Base-by-base conservation (phyloP, 1,140 invertebrate genomes). In the Agrilus planipennis region DNA sequence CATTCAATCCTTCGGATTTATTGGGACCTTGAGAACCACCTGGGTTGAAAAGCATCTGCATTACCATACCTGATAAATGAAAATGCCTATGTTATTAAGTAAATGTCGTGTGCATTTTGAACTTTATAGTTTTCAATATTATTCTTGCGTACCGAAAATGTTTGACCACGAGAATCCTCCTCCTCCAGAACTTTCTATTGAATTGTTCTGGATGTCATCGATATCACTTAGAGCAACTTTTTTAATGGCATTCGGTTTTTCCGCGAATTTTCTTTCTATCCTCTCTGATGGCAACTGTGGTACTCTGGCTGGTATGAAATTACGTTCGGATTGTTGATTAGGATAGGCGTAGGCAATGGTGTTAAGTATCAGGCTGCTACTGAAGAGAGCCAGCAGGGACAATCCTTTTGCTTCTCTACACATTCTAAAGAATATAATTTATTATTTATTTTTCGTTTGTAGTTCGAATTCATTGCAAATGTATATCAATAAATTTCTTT, bases 161-260 rank as follows among this genome's bases (percentile, higher is more conserved):
- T 81, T 87, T 11, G 81, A 79, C 84, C 84, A 88, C 5, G 84
- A 86, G 58, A 89, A 89, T 34, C 81, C 80, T 21, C 62, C 65
- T 39, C 71, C 69, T 14, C 69, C 68, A 15, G 7, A n/a, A 46
- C 72, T 73, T 41, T 75, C 72, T 52, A 89, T 81, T 44, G 80
- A 77, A 62, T 89, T 88, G 27, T 75, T 83, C 52, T 80, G 75
- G 42, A 85, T 74, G 48, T 89, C 84, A 45, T 87, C 81, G 36
- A 86, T 63, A 54, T 86, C 81, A 55, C 86, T 83, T 2, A 84
- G 54, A 0, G 78, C 77, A 1, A 88, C 84, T 66, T 89, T 89
- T 62, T 89, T 89, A 52, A 84, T 74, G 2, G 82, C 77, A 54
- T 89, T 89, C 5, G 84, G 81, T 63, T 89, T 89, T 54, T 86